A percentile compares a stretch with the other conserved stretches of the same genome.
Conservation (phyloP, 92 coral and sea anemone species). For the Porites lobata region DNA sequence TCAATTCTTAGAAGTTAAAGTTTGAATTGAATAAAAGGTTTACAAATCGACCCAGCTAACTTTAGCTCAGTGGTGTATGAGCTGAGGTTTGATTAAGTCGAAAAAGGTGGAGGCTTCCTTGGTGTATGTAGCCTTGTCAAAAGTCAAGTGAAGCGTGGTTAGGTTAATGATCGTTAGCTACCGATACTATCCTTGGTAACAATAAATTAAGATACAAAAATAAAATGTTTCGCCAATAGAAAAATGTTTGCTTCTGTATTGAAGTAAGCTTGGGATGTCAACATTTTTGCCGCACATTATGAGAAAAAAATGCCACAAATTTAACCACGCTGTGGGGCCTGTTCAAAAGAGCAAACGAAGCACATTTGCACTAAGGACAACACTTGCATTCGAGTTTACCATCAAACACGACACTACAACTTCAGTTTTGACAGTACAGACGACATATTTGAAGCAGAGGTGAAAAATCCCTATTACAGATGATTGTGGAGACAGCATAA, state of each 20-base stretch:
- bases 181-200: no score
- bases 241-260: neutral
- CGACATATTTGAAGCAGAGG: neutral
- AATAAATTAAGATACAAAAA: no score
- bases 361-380: neutral
- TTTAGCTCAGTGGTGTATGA: no score
- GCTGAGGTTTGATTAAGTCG: no score
- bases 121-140: no score
- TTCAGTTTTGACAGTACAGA: neutral
- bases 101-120: no score
- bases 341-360: slow-evolving; percentile 30
- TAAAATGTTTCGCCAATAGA: no score
- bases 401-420: neutral
- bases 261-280: neutral
- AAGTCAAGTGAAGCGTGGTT: no score
- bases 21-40: no score
- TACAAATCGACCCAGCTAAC: no score
- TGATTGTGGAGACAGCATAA: neutral
- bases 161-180: no score
- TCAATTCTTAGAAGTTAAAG: no score
- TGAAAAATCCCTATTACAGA: neutral
- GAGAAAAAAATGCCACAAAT: neutral
- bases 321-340: neutral
- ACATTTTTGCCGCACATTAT: neutral
- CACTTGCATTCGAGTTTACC: neutral